A percentile compares a stretch with the other conserved stretches of the same genome.
phyloP scores from a whole-genome alignment of 2,113 vertebrate species.

The Buteo buteo region DNA sequence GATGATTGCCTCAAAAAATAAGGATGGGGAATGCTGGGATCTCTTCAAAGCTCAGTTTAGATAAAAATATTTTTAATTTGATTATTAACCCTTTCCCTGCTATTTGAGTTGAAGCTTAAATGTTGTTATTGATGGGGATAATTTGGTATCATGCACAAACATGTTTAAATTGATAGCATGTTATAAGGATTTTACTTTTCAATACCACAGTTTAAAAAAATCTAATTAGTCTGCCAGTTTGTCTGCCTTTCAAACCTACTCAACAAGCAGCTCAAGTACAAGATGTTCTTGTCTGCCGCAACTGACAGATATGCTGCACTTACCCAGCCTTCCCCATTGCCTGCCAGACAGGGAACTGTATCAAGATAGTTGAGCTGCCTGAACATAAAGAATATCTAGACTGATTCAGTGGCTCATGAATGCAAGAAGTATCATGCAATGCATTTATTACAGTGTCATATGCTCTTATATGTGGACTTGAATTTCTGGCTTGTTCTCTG shows the following conservation, averaged over 20 bases:
- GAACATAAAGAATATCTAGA: background rate
- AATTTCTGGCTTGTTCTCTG: background rate
- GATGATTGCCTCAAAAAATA: background rate
- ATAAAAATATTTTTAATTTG: background rate
- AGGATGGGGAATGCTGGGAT: background rate
- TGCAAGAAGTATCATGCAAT: background rate
- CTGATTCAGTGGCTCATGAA: background rate
- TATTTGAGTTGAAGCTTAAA: background rate
- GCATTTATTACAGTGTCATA: background rate
- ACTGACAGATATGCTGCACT: background rate
- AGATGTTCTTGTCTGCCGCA: conserved; percentile 52
- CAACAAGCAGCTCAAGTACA: conserved; percentile 48
- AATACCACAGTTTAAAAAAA: background rate
- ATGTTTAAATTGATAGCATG: background rate
- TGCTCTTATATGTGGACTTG: background rate
- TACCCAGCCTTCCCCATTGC: background rate
- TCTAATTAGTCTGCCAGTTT: background rate
- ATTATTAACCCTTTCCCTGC: background rate
- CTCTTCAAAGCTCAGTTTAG: background rate
- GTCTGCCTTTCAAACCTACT: conserved; percentile 49
- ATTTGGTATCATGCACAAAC: background rate
- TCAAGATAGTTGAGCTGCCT: background rate
- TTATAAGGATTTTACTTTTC: background rate
- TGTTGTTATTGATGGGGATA: background rate
- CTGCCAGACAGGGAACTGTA: background rate